Base-by-base conservation (phyloP, 1,140 invertebrate species). In the Dendrolimus punctatus region DNA sequence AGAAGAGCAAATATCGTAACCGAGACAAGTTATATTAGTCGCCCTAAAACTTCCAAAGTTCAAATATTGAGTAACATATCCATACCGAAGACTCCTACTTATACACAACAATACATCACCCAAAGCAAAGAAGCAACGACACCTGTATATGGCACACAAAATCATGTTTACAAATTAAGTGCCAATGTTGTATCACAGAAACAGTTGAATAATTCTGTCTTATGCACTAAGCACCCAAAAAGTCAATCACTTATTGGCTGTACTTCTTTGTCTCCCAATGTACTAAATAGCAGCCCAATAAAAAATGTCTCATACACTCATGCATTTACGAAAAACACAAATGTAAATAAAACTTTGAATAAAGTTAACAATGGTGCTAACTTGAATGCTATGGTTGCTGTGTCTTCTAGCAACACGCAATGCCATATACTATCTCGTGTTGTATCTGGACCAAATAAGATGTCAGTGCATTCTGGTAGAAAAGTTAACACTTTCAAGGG, bases 331-430 rank as follows among this genome's bases (percentile, higher is more conserved):
- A 86, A 86, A 66, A 78, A 66, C 69, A 74, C 79, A 74, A 85
- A 78, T 56, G 45, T 79, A 58, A 79, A 70, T 69, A 85, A 85
- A 62, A 60, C 69, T 53, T 56, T 71, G 51, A 76, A 73, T 56
- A 79, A 79, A 63, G 75, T 86, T 45, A 86, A 86, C 55, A 86
- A 86, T 73, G 83, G 83, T 79, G 83, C 83, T 80, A 84, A 86
- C 58, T 58, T 84, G 50, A 86, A 83, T 71, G 68, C 83, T 52
- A 73, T 84, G 68, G 80, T 84, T 38, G 80, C 80, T 49, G 76
- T 74, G 36, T 76, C 83, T 1, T 73, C 83, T 49, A 74, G 78
- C 45, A 84, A 71, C 58, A 80, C 80, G 36, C 82, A 80, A 61
- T 86, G 83, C 62, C 80, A 86, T 72, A 80, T 84, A 54, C 59